Percentiles rank a stretch among this genome's conserved stretches.
Evolutionary conservation across 2,797 vertebrate species (phyloP).

Genomic region (Muscicapa striata): DNA sequence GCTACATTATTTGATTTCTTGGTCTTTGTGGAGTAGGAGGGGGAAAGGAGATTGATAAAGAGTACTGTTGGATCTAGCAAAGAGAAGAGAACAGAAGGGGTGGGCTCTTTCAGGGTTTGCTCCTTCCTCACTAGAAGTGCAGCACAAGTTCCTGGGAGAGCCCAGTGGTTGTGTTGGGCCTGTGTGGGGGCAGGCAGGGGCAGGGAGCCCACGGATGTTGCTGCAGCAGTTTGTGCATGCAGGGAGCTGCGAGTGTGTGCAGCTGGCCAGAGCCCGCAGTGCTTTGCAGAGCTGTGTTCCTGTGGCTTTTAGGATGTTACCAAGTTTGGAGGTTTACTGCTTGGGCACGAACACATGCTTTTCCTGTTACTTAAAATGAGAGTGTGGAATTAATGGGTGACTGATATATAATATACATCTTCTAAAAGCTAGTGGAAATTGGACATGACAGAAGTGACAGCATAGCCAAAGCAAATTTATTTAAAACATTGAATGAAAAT

Average conservation of each 20-base stretch:
- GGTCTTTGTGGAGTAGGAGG: neutral
- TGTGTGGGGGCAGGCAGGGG: neutral
- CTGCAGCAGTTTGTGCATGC: neutral
- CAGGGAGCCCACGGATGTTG: accelerated
- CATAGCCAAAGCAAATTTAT: conserved; percentile 10
- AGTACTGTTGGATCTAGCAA: neutral
- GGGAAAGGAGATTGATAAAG: neutral
- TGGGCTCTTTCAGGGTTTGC: neutral
- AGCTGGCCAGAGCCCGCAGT: accelerated
- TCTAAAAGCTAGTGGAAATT: conserved; percentile 25
- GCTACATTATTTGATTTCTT: neutral
- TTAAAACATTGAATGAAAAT: conserved; percentile 13
- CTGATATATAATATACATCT: neutral
- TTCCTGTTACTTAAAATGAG: neutral
- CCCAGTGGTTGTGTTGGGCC: neutral
- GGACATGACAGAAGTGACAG: neutral
- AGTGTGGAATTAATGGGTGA: neutral
- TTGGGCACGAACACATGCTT: neutral
- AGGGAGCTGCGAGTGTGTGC: accelerated
- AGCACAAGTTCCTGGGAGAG: neutral
- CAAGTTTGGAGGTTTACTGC: neutral
- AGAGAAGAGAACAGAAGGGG: neutral
- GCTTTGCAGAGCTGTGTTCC: neutral
- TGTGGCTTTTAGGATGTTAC: neutral
- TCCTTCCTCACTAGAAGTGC: neutral